phyloP scores from a whole-genome alignment of 1,140 invertebrate genomes.

The Cecropterus lyciades region DNA sequence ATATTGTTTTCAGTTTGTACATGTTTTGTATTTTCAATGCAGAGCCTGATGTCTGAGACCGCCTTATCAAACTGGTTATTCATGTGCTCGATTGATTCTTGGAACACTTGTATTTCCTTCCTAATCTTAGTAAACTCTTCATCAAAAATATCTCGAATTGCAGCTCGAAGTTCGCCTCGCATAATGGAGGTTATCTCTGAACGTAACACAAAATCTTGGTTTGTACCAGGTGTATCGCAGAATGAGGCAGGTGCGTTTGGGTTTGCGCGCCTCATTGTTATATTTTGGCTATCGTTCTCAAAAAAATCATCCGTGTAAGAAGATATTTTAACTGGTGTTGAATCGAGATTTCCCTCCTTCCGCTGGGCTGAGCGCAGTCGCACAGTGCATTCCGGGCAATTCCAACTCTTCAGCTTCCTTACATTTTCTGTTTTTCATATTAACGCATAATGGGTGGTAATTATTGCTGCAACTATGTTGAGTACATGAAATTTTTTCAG shows the following conservation, averaged over 20 bases:
- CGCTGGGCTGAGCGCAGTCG: too few relatives aligned
- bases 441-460: constrained; percentile 15
- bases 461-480: constrained; percentile 1
- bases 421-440: constrained; percentile 17
- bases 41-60: constrained; percentile 9
- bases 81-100: constrained; percentile 6
- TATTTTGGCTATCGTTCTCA: too few relatives aligned
- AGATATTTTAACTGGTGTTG: too few relatives aligned
- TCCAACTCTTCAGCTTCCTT: too few relatives aligned
- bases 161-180: constrained; percentile 3
- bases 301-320: too few relatives aligned
- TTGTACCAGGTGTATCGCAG: neutral
- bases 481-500: constrained; percentile 17
- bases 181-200: constrained; percentile 13
- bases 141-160: constrained; percentile 20
- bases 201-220: constrained; percentile 7
- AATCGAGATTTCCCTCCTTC: too few relatives aligned
- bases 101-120: constrained; percentile 6
- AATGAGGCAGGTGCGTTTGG: too few relatives aligned
- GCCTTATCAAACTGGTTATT: constrained; percentile 14
- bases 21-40: constrained; percentile 6
- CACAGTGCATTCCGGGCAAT: too few relatives aligned
- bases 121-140: constrained; percentile 19
- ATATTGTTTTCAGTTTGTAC: neutral
- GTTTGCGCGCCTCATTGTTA: constrained; percentile 11